phyloP scores from a whole-genome alignment of 23 tunicate species.

The Diplosoma virens region DNA sequence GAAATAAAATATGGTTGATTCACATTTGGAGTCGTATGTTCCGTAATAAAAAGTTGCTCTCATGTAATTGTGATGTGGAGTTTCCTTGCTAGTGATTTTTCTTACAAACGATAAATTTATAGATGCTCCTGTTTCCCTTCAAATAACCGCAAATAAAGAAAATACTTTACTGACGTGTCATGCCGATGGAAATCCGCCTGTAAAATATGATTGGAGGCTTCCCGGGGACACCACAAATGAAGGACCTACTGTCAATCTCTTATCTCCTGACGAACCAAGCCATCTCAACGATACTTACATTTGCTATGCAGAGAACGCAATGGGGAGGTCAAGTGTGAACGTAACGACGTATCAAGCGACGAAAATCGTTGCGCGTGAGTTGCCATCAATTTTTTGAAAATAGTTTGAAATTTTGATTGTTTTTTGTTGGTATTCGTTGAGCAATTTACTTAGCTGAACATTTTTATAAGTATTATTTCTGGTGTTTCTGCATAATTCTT shows the following conservation, averaged over 20 bases:
- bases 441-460: too few relatives aligned
- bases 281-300: conserved; percentile 54
- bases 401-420: too few relatives aligned
- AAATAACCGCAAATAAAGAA: conserved; percentile 24
- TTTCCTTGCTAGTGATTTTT: too few relatives aligned
- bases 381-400: too few relatives aligned
- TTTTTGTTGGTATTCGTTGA: too few relatives aligned
- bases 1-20: too few relatives aligned
- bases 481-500: too few relatives aligned
- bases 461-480: too few relatives aligned
- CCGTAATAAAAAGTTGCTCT: too few relatives aligned
- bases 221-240: conserved; percentile 2
- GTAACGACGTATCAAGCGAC: conserved; percentile 46
- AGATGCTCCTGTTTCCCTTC: conserved; percentile 49
- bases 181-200: conserved; percentile 61
- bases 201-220: conserved; percentile 47
- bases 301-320: conserved; percentile 40
- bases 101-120: background rate
- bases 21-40: too few relatives aligned
- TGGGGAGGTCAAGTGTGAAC: background rate
- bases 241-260: conserved; percentile 16
- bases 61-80: too few relatives aligned
- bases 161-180: conserved; percentile 26
- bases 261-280: conserved; percentile 34
- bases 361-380: too few relatives aligned